Conservation (phyloP, 2,888 invertebrate genomes). For the Hirudinaria manillensis region DNA sequence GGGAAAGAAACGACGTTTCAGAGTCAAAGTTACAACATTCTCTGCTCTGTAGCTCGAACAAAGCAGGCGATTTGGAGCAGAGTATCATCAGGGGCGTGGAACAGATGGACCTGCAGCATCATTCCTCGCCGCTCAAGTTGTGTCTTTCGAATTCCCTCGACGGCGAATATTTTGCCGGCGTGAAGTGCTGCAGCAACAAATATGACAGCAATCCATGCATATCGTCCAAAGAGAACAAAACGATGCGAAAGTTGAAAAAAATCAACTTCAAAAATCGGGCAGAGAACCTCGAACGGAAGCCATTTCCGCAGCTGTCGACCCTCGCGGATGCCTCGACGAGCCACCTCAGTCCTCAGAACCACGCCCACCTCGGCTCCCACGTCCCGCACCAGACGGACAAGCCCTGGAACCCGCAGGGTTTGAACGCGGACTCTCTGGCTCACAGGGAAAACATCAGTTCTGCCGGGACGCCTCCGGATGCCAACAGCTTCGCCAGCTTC, state of each 20-base stretch:
- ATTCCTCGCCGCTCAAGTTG: not conserved
- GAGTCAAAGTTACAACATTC: not conserved
- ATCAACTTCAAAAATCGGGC: not conserved
- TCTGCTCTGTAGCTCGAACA: not conserved
- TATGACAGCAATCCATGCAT: not conserved
- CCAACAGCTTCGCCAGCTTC: not conserved
- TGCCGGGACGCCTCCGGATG: slow-evolving; percentile 5
- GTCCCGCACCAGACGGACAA: not conserved
- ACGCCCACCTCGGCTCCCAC: not conserved
- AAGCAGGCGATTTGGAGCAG: not conserved
- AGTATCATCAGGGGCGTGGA: slow-evolving; percentile 2
- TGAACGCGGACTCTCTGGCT: not conserved
- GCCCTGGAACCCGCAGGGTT: not conserved
- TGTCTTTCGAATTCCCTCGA: not conserved
- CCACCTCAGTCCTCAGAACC: not conserved
- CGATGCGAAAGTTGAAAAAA: slow-evolving; percentile 6
- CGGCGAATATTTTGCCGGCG: not conserved
- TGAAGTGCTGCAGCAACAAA: not conserved
- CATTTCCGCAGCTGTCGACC: not conserved
- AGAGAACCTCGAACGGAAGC: not conserved
- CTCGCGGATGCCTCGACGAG: not conserved
- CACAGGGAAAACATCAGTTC: slow-evolving; percentile 9
- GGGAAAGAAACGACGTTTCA: not conserved
- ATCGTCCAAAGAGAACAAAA: not conserved
- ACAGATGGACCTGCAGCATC: not conserved